A percentile compares a stretch with the other conserved stretches of the same genome.
Evolutionary conservation across 2,888 invertebrate genomes (phyloP).

Genomic region (Drosophila prostipennis): DNA sequence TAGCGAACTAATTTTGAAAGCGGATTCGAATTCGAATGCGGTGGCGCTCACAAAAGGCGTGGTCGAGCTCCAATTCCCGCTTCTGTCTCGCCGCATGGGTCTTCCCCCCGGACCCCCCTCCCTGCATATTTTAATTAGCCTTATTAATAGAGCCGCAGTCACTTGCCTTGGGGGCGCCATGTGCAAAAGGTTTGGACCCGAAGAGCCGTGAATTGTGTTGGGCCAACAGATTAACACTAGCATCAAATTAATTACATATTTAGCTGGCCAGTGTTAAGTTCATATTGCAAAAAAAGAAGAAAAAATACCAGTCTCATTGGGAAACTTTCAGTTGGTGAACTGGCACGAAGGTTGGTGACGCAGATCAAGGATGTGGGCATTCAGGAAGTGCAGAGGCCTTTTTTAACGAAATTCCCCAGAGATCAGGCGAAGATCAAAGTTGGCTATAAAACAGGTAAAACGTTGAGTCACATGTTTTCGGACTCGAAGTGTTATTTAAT

Average conservation of each 20-base stretch:
- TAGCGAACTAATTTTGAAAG: conserved; percentile 70
- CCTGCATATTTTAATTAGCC: conserved; percentile 67
- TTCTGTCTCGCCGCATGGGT: conserved; percentile 14
- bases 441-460: conserved; percentile 8
- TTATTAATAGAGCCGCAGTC: conserved; percentile 49
- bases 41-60: conserved; percentile 9
- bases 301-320: conserved; percentile 22
- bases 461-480: conserved; percentile 11
- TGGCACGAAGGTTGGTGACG: conserved; percentile 13
- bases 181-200: conserved; percentile 46
- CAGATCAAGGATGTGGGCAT: conserved; percentile 26
- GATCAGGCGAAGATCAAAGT: conserved; percentile 10
- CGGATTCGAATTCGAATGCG: conserved; percentile 50
- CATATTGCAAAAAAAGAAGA: conserved; percentile 34
- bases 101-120: conserved; percentile 22
- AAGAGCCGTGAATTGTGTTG: conserved; percentile 50
- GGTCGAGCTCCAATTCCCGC: conserved; percentile 37
- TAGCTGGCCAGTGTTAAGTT: conserved; percentile 48
- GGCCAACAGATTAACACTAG: conserved; percentile 49
- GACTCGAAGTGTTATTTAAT: conserved; percentile 15
- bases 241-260: conserved; percentile 51
- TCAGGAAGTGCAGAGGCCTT: conserved; percentile 27
- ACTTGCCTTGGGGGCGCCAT: conserved; percentile 40
- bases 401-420: background rate
- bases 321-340: conserved; percentile 34